A percentile compares a stretch with the other conserved stretches of the same genome.
Conservation (phyloP, 2,888 invertebrate species). For the Monopis laevigella region DNA sequence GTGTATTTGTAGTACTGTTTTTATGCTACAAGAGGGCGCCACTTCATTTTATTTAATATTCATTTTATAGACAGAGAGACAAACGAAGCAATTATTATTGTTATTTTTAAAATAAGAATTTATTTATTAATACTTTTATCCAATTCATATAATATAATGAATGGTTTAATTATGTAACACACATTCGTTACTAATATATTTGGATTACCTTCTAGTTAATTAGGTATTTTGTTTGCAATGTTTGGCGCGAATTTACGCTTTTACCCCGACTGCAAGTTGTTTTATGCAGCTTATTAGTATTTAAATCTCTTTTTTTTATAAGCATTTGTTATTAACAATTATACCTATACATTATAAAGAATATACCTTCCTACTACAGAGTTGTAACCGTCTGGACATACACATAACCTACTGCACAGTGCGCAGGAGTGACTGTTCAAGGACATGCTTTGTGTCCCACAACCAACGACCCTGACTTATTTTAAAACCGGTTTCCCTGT, state of each 20-base stretch:
- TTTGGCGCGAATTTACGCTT: too few relatives aligned
- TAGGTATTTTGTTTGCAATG: too few relatives aligned
- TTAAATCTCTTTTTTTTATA: background rate
- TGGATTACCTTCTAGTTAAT: too few relatives aligned
- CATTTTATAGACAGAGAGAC: too few relatives aligned
- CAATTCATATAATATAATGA: too few relatives aligned
- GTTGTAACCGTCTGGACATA: slow-evolving; percentile 16
- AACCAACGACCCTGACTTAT: slow-evolving; percentile 20
- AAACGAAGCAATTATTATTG: too few relatives aligned
- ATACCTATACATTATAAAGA: background rate
- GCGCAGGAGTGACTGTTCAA: slow-evolving; percentile 35
- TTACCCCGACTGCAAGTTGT: too few relatives aligned
- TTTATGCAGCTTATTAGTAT: background rate
- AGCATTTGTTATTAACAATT: background rate
- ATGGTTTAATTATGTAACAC: too few relatives aligned
- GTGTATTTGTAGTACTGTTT: slow-evolving; percentile 23
- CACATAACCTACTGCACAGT: slow-evolving; percentile 31
- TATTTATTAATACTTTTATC: too few relatives aligned
- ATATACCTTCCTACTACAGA: background rate
- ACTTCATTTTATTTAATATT: too few relatives aligned
- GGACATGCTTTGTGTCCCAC: slow-evolving; percentile 40
- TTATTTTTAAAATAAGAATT: too few relatives aligned
- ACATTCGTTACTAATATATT: too few relatives aligned
- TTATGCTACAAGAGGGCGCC: slow-evolving; percentile 37
- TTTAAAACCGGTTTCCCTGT: slow-evolving; percentile 40